These are phyloP conservation scores for Steinernema hermaphroditum DNA, from an alignment of 2,888 invertebrate genomes.

Conservation along the genomic window DNA sequence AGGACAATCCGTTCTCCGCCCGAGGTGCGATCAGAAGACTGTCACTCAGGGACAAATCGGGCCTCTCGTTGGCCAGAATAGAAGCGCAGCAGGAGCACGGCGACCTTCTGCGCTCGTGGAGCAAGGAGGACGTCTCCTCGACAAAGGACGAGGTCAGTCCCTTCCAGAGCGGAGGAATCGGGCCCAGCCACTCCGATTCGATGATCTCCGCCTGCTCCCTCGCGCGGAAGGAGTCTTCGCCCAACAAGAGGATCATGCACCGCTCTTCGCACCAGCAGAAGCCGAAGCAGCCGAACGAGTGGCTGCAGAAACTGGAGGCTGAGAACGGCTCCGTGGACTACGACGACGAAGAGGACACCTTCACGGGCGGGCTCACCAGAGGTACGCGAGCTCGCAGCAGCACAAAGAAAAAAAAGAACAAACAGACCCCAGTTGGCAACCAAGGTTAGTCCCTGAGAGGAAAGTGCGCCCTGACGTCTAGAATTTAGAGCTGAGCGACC, in stretches of 20 bases:
- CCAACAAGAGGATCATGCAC: constrained; percentile 34
- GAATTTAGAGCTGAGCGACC: neutral
- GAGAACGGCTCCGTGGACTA: constrained; percentile 54
- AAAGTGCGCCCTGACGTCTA: neutral
- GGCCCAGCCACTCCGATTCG: constrained; percentile 24
- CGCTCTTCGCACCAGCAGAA: constrained; percentile 48
- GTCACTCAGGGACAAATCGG: constrained; percentile 63
- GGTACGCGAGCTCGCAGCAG: constrained; percentile 17
- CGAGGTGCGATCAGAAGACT: constrained; percentile 65
- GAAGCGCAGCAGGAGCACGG: constrained; percentile 65
- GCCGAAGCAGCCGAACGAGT: constrained; percentile 64
- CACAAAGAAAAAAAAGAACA: constrained; percentile 24
- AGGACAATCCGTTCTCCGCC: constrained; percentile 64
- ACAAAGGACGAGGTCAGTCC: constrained; percentile 33
- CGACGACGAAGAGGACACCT: constrained; percentile 44
- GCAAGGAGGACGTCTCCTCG: constrained; percentile 49
- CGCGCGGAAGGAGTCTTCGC: constrained; percentile 31
- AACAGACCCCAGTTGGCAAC: neutral
- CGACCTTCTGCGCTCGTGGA: constrained; percentile 56
- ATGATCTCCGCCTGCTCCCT: constrained; percentile 16
- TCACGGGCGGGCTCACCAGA: neutral
- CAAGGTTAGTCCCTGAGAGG: neutral
- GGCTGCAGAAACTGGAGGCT: constrained; percentile 61
- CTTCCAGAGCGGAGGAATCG: constrained; percentile 28
- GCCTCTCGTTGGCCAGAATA: constrained; percentile 62